phyloP scores from a whole-genome alignment of 1,140 invertebrate genomes.

The Physella acuta region DNA sequence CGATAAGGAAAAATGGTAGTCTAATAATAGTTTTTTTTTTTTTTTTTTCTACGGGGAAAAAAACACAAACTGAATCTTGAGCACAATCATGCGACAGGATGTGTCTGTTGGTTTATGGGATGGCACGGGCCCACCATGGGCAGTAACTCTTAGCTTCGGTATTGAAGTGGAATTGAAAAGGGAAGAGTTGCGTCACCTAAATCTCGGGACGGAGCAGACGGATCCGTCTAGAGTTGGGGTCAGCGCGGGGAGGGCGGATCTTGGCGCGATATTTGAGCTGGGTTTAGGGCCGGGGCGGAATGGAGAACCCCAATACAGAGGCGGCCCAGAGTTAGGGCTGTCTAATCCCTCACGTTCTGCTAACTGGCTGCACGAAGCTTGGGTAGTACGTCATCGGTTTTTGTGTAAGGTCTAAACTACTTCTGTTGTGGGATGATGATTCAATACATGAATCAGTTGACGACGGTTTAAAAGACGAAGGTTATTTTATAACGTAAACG shows the following conservation, averaged over 20 bases:
- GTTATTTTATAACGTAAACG: too few relatives aligned
- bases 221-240: neutral
- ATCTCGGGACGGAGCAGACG: neutral
- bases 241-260: neutral
- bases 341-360: too few relatives aligned
- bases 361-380: too few relatives aligned
- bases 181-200: conserved; percentile 19
- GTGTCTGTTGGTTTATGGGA: conserved; percentile 7
- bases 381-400: too few relatives aligned
- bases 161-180: conserved; percentile 13
- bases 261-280: neutral
- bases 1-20: too few relatives aligned
- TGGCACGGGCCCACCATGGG: neutral
- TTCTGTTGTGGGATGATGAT: too few relatives aligned
- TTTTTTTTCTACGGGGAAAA: too few relatives aligned
- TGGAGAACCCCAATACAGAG: too few relatives aligned
- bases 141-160: conserved; percentile 16
- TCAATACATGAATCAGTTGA: too few relatives aligned
- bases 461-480: too few relatives aligned
- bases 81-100: neutral
- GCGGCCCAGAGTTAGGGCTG: too few relatives aligned
- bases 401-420: too few relatives aligned
- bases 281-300: neutral
- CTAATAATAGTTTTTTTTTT: neutral
- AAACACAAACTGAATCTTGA: neutral